Evolutionary conservation across 2,797 vertebrate genomes (phyloP).

Genomic region (Loris lydekkerianus): DNA sequence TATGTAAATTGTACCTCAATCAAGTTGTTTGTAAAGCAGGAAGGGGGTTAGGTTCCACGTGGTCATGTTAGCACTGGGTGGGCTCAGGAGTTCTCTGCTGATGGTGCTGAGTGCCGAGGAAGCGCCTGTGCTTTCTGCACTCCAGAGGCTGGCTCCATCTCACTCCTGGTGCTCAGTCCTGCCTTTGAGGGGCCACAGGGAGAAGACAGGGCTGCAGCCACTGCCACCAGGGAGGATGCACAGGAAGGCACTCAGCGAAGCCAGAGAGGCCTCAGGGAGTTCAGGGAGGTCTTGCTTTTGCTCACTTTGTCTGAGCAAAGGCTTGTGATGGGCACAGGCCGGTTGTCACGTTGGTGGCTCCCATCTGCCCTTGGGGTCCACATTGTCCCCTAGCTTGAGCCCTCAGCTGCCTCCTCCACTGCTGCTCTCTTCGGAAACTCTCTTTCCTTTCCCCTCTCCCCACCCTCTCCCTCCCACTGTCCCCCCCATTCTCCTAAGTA

Average conservation of each 20-base stretch:
- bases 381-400: too few species aligned
- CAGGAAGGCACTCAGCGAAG: neutral
- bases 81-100: neutral
- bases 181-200: neutral
- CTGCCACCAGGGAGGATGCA: neutral
- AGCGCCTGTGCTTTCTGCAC: neutral
- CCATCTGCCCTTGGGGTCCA: neutral
- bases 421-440: neutral
- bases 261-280: neutral
- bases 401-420: neutral
- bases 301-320: neutral
- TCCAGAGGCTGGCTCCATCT: neutral
- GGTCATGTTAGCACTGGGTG: rapidly evolving
- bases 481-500: neutral
- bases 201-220: neutral
- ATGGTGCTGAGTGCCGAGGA: neutral
- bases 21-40: too few species aligned
- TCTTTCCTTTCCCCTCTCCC: rapidly evolving
- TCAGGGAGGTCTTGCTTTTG: neutral
- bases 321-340: neutral
- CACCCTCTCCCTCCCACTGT: neutral
- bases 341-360: neutral
- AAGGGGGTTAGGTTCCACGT: rapidly evolving
- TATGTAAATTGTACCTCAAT: neutral
- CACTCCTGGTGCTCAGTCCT: neutral